Evolutionary conservation across 2,888 invertebrate species (phyloP), one percentile per base, ranked within the genome.

Genomic region (Eupithecia exiguata): DNA sequence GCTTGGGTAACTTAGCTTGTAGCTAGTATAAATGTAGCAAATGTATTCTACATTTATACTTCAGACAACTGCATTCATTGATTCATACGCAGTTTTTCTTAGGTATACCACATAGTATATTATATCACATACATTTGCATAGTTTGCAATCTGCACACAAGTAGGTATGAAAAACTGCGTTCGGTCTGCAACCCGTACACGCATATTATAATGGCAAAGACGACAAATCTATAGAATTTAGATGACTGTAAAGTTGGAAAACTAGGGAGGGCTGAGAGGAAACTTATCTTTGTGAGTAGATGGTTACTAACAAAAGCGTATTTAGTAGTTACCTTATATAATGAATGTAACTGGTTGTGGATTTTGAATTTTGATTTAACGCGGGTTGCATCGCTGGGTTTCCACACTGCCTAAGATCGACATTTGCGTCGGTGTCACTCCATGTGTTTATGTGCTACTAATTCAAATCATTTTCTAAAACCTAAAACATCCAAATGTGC

Each of bases 261-360:
- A 6, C 10, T 40, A 40, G 12, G 14, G 18, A 49, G n/a, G 49
- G 7, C 0, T 18, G 49, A 9, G 10, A 53, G 3, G 4, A 10
- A 49, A 10, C 10, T 53, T 53, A 4, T 25, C 12, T 12, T 25
- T 58, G 58, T 25, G 16, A 46, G n/a, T 49, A n/a, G 9, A 58
- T 53, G 38, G 16, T 53, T 18, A 68, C 36, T 49, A 25, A 68
- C 53, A 30, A 62, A 21, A 21, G 10, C 0, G 4, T 18, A 35
- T 61, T 61, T 30, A 18, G 16, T 18, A 35, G 18, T 35, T 61
- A 16, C 16, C 16, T 16, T 35, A 62, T 7, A 16, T 62, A 62
- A 74, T 77, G 74, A 77, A 75, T 76, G 77, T 73, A 75, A 78
- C 70, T 76, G 69, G 73, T 74, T 72, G 49, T 68, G 74, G 68